Base-by-base conservation (phyloP, 2,797 vertebrate genomes). In the Psittacula echo region DNA sequence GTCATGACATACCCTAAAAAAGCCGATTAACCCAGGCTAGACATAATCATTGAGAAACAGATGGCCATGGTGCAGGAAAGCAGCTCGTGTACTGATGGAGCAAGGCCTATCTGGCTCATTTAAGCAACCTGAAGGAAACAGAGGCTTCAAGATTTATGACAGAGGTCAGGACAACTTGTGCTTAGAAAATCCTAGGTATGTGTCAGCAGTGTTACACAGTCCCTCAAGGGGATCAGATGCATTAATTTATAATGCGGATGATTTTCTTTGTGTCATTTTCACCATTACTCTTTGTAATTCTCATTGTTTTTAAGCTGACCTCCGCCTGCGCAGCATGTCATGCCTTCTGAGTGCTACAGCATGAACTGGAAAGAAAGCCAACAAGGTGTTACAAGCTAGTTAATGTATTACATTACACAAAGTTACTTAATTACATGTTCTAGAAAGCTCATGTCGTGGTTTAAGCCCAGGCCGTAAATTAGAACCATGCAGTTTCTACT, bases 251-350 rank as follows among this genome's bases (percentile, higher is more conserved):
- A 79, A 64, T 1, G 3, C 37, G 54, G 13, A 27, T 22, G 15
- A 64, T 54, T 74, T 89, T 65, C 32, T 65, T 50, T 18, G 15
- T 73, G 68, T 51, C 16, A 23, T 80, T 93, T 67, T 90, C 42
- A 58, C 51, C 22, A 13, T 44, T 68, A 21, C 51, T 83, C 53
- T 61, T 37, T 37, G 37, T 37, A 37, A 37, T 37, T 67, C 66
- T 68, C 48, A 41, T 17, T 2, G 1, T 4, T 78, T 90, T 90
- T 34, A 62, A 81, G n/a, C 44, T 72, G 77, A 70, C 16, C 13
- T 84, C 58, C 0, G 0, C 23, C 24, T 4, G 13, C 1, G 0
- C 32, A 50, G 61, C 21, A 14, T 16, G 29, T 24, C 5, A 0
- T 65, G 56, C 5, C 32, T 71, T 74, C 44, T 2, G 2, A 53